Evolutionary conservation across 2,113 vertebrate genomes (phyloP).

Genomic region (Brachyistius frenatus): DNA sequence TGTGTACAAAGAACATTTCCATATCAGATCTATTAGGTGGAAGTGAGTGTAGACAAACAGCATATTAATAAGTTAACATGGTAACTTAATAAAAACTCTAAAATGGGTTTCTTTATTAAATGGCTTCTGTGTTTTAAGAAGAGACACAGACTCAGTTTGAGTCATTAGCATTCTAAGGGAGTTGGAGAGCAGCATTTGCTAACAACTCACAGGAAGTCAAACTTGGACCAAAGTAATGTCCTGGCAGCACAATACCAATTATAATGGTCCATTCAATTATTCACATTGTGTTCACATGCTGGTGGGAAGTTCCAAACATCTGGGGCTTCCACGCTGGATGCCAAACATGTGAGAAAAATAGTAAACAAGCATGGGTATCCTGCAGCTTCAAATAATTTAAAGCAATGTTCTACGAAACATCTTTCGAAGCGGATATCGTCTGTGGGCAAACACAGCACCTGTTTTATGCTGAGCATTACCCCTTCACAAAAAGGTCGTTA

Average conservation of each 20-base stretch:
- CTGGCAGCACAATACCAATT: constrained; percentile 45
- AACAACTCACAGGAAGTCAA: constrained; percentile 44
- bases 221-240: constrained; percentile 39
- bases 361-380: constrained; percentile 45
- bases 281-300: constrained; percentile 47
- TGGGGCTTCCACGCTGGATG: constrained; percentile 43
- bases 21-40: too few species aligned
- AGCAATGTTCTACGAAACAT: background rate
- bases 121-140: background rate
- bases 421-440: background rate
- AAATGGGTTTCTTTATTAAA: background rate
- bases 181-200: constrained; percentile 14
- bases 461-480: background rate
- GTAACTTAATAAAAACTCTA: background rate
- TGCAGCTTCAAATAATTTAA: constrained; percentile 15
- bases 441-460: background rate
- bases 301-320: constrained; percentile 60
- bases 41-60: too few species aligned
- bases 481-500: background rate
- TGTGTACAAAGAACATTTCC: too few species aligned
- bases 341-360: constrained; percentile 50
- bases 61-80: too few species aligned
- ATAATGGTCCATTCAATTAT: constrained; percentile 34
- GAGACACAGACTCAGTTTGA: background rate
- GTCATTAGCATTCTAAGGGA: constrained; percentile 20